These are phyloP conservation scores for Norana najaformis DNA, from an alignment of 2,888 invertebrate species.

Conservation along the genomic window DNA sequence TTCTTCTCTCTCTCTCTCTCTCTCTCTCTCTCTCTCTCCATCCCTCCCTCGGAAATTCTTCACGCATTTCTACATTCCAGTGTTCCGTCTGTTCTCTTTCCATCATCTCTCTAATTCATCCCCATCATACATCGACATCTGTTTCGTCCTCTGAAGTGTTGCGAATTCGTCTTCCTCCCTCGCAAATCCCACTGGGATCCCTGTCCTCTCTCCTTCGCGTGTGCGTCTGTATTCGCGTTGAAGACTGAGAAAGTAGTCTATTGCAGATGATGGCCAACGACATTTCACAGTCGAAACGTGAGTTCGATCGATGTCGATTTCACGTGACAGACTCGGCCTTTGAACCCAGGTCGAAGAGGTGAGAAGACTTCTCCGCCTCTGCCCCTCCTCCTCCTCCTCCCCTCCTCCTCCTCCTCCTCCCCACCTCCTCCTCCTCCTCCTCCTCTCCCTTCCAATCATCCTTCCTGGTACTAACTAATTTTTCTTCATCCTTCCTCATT, in stretches of 20 bases:
- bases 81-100: neutral
- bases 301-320: neutral
- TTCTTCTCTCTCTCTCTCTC: neutral
- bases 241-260: too few species aligned
- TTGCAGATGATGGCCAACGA: neutral
- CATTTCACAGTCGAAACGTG: neutral
- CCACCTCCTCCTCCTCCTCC: too few species aligned
- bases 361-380: neutral
- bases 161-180: too few species aligned
- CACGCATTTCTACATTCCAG: too few species aligned
- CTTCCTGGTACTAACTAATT: too few species aligned
- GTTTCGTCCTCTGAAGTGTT: neutral
- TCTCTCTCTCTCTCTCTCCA: neutral
- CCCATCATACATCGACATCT: neutral
- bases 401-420: neutral
- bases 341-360: neutral
- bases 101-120: neutral
- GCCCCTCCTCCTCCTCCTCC: neutral
- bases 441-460: too few species aligned
- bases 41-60: too few species aligned
- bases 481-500: too few species aligned
- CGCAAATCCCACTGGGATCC: neutral
- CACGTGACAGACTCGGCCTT: neutral
- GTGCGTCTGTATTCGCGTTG: neutral
- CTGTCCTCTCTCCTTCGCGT: neutral